Evolutionary conservation across 2,888 invertebrate species (phyloP), one percentile per base, ranked within the genome.

Genomic region (Polymixis flavicincta): DNA sequence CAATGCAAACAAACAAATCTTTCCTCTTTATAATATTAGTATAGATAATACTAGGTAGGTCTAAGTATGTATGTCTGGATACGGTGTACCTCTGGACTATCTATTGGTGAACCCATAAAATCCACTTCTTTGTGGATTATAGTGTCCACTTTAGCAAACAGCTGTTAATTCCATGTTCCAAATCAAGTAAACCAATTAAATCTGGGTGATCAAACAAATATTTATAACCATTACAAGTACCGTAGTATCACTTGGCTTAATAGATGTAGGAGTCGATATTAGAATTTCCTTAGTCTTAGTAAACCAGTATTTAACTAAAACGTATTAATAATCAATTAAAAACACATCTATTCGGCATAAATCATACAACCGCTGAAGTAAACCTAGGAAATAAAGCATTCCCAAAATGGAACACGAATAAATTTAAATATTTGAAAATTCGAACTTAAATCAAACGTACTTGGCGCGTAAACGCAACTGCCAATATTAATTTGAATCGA

Each of bases 371-470:
- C 85, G 88, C 89, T 92, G 90, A 92, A 93, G 90, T 88, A 88
- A 90, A 92, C 93, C 93, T 91, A 89, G 88, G 87, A 88, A 91
- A 89, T 91, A 89, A 92, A 80, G 37, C 71, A 71, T 89, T 91
- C 89, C 90, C 90, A 91, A 94, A 94, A 93, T 93, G 87, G 92
- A 88, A 89, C 92, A 92, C 88, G 92, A 93, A 94, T 94, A 92
- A 92, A 94, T 95, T 94, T 93, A 86, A 92, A 93, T 93, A 92
- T 78, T 89, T 76, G 84, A 89, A 89, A 79, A 76, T 74, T 74
- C 64, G 75, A 83, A 86, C 87, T 88, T 91, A 92, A 90, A 92
- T 91, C 90, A 90, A 89, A 88, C 85, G 88, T 89, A 87, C 86
- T 86, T 86, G 87, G 88, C 88, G 90, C 92, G 89, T 92, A 91